Conservation (phyloP, 1,140 invertebrate species). For the Phthorimaea operculella region DNA sequence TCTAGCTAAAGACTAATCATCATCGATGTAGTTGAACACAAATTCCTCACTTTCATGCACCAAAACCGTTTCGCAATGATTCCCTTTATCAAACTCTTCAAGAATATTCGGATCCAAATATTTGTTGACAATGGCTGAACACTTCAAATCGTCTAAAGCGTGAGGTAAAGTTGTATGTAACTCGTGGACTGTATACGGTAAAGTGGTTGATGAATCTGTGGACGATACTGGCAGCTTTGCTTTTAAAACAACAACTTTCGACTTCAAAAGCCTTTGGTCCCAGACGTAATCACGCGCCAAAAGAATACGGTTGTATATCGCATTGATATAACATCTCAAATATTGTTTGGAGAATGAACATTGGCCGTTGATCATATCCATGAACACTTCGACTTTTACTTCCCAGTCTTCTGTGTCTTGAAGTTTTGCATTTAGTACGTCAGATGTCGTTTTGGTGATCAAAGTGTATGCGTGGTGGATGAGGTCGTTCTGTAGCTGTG, state of each 20-base stretch:
- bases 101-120: constrained; percentile 3
- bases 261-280: background rate
- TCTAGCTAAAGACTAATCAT: too few species aligned
- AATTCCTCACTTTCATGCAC: too few species aligned
- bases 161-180: background rate
- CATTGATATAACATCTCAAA: background rate
- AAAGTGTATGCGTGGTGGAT: constrained; percentile 3
- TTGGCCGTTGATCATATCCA: background rate
- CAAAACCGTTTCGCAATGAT: constrained; percentile 3
- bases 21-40: too few species aligned
- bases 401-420: background rate
- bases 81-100: background rate
- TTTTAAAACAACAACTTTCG: constrained; percentile 7
- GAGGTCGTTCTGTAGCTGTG: background rate
- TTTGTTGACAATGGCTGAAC: constrained; percentile 5
- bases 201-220: background rate
- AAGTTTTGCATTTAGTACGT: background rate
- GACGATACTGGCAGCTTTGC: background rate
- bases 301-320: background rate
- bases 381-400: constrained; percentile 4
- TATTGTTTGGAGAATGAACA: background rate
- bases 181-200: background rate
- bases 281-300: background rate
- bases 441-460: background rate
- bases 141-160: constrained; percentile 1